Percentiles rank a stretch among this genome's conserved stretches.
Evolutionary conservation across 2,797 vertebrate species (phyloP).

Genomic region (Neosalanx taihuensis): DNA sequence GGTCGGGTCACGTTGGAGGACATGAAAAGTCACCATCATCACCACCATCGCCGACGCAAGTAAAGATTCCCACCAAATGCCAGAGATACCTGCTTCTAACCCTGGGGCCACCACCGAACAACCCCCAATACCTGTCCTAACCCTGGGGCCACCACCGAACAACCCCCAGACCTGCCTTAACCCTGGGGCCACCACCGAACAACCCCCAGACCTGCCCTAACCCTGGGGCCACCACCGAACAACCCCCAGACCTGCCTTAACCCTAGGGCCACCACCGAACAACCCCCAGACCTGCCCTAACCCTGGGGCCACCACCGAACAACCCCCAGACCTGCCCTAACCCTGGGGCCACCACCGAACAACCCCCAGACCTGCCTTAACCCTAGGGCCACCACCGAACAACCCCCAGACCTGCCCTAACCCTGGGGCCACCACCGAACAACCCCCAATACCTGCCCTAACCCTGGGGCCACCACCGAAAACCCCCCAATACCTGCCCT

Average conservation of each 20-base stretch:
- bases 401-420: not conserved
- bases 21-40: constrained; percentile 79
- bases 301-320: not conserved
- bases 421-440: not conserved
- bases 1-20: constrained; percentile 93
- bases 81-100: constrained; percentile 2
- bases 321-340: too few species aligned
- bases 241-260: too few species aligned
- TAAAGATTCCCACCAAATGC: constrained; percentile 46
- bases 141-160: too few species aligned
- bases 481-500: too few species aligned
- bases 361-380: too few species aligned
- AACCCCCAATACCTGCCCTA: not conserved
- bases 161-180: too few species aligned
- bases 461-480: not conserved
- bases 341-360: too few species aligned
- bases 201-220: too few species aligned
- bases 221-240: too few species aligned
- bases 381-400: too few species aligned
- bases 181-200: too few species aligned
- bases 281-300: constrained; percentile 3
- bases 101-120: not conserved
- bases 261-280: too few species aligned
- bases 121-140: not conserved
- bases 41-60: constrained; percentile 60